A percentile compares a stretch with the other conserved stretches of the same genome.
phyloP scores from a whole-genome alignment of 2,797 vertebrate species.

The Acridotheres tristis region DNA sequence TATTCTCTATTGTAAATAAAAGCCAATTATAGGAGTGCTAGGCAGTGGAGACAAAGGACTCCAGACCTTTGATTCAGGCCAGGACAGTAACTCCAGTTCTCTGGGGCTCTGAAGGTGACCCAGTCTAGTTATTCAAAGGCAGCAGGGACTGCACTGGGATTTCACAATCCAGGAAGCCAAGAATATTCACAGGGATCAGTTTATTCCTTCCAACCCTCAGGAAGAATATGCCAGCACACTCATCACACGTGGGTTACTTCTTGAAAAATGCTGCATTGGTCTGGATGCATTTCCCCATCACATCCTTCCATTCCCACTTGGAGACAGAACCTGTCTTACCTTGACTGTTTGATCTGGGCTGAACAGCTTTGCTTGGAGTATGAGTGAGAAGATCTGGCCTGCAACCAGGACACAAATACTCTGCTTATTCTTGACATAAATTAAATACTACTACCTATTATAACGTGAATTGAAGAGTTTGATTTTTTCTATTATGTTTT shows the following conservation, averaged over 20 bases:
- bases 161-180: background rate
- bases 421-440: background rate
- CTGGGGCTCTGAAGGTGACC: background rate
- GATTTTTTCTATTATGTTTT: background rate
- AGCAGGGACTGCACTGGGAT: background rate
- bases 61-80: background rate
- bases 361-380: slow-evolving; percentile 30
- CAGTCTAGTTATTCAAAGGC: background rate
- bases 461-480: background rate
- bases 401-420: slow-evolving; percentile 19
- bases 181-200: rapidly evolving
- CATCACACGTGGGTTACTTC: background rate
- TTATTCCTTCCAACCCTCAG: background rate
- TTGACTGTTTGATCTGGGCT: slow-evolving; percentile 39
- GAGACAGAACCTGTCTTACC: slow-evolving; percentile 49
- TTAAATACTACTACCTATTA: background rate
- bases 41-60: background rate
- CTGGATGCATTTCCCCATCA: background rate
- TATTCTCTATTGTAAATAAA: background rate
- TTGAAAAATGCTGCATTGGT: background rate
- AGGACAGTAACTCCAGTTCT: background rate
- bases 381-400: slow-evolving; percentile 79
- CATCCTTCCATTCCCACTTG: background rate
- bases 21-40: background rate
- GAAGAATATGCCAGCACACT: background rate